phyloP scores from a whole-genome alignment of 2,888 invertebrate genomes.

The Ligdia adustata region DNA sequence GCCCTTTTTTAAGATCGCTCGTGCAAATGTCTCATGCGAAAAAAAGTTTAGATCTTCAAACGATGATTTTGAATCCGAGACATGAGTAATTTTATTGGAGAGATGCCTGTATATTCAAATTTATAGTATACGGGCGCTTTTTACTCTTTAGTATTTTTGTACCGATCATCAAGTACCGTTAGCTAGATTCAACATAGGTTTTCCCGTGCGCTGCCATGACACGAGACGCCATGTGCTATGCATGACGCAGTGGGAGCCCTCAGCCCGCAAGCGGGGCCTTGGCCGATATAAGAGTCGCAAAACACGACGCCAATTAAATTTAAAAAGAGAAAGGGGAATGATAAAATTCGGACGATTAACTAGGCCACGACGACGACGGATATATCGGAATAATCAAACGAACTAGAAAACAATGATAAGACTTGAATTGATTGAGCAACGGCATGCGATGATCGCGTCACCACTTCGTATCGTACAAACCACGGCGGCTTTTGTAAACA shows the following conservation, averaged over 20 bases:
- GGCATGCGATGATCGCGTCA: slow-evolving; percentile 24
- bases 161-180: no score
- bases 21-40: no score
- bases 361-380: slow-evolving; percentile 37
- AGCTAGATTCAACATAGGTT: no score
- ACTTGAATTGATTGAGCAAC: slow-evolving; percentile 31
- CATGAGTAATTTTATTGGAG: no score
- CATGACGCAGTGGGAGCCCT: slow-evolving; percentile 40
- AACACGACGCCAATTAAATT: slow-evolving; percentile 43
- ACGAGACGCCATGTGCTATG: slow-evolving; percentile 20
- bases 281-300: slow-evolving; percentile 48
- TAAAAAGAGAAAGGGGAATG: slow-evolving; percentile 43
- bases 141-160: no score
- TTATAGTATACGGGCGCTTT: no score
- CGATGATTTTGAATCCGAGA: no score
- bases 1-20: no score
- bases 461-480: not conserved
- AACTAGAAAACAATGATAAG: slow-evolving; percentile 28
- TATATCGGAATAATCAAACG: slow-evolving; percentile 29
- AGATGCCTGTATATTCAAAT: no score
- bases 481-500: slow-evolving; percentile 34
- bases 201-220: slow-evolving; percentile 22
- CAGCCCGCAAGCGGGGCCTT: slow-evolving; percentile 44
- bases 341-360: slow-evolving; percentile 28
- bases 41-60: no score